These are phyloP conservation scores for Apus apus DNA, from an alignment of 2,113 vertebrate genomes.

Conservation along the genomic window DNA sequence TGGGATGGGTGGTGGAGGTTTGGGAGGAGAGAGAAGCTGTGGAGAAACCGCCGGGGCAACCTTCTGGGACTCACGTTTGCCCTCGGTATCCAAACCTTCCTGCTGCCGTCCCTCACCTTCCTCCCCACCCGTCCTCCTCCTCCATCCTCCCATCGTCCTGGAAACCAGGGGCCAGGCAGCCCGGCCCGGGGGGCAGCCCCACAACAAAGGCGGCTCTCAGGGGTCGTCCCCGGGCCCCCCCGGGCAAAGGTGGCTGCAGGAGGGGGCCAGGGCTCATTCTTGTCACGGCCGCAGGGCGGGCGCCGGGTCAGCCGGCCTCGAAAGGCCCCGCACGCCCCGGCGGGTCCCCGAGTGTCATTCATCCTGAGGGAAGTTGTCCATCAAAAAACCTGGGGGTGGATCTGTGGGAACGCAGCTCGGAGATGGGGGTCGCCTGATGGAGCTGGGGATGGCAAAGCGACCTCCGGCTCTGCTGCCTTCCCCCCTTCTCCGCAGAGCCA, in stretches of 20 bases:
- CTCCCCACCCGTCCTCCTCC: not conserved
- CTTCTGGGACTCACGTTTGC: not conserved
- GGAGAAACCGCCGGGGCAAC: not conserved
- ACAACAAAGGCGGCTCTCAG: conserved; percentile 63
- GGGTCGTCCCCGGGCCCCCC: conserved; percentile 42
- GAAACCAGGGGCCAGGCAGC: conserved; percentile 56
- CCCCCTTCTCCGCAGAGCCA: not conserved
- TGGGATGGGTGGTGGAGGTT: not conserved
- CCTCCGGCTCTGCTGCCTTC: not conserved
- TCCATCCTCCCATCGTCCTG: conserved; percentile 11
- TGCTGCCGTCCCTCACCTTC: not conserved
- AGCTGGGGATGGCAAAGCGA: not conserved
- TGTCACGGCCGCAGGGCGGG: not conserved
- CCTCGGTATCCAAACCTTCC: not conserved
- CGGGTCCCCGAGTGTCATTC: conserved; percentile 64
- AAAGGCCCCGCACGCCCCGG: not conserved
- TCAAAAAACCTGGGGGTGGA: conserved; percentile 6
- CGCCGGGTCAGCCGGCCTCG: conserved; percentile 8
- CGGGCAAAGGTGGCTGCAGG: not conserved
- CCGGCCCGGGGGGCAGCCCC: conserved; percentile 38
- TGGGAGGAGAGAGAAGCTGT: not conserved
- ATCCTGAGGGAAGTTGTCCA: conserved; percentile 60
- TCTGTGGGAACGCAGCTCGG: not conserved
- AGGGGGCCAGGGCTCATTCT: conserved; percentile 53
- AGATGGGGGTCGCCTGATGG: fast-evolving